A percentile compares a stretch with the other conserved stretches of the same genome.
phyloP scores from a whole-genome alignment of 2,113 vertebrate species.

The Rhadina sibilatrix region DNA sequence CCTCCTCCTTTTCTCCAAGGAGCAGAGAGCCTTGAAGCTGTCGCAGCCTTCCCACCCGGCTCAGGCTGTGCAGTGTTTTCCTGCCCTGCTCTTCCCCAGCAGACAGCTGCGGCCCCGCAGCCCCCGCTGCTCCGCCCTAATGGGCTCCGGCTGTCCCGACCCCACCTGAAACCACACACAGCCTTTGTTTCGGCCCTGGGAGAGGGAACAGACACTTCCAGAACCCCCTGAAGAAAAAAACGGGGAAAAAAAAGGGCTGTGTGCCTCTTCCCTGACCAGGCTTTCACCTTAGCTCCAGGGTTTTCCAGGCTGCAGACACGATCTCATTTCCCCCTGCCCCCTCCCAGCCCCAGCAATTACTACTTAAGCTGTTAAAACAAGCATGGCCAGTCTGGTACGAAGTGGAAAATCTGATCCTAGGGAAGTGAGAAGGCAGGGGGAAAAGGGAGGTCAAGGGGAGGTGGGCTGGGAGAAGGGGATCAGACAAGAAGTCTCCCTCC shows the following conservation, averaged over 20 bases:
- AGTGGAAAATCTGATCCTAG: conserved; percentile 60
- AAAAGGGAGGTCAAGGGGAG: conserved; percentile 50
- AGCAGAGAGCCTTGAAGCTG: neutral
- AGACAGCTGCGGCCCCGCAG: neutral
- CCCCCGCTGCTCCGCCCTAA: neutral
- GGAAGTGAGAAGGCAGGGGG: neutral
- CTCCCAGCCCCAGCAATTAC: conserved; percentile 38
- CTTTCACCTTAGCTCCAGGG: conserved; percentile 41
- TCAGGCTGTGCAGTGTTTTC: neutral
- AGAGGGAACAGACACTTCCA: conserved; percentile 13
- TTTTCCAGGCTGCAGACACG: conserved; percentile 43
- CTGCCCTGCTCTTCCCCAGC: neutral
- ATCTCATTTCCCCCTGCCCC: conserved; percentile 50
- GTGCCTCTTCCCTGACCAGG: conserved; percentile 35
- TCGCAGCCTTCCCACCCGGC: rapidly evolving
- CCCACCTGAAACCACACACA: conserved; percentile 66
- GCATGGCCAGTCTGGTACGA: conserved; percentile 53
- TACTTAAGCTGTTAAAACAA: conserved; percentile 66
- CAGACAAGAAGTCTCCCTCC: neutral
- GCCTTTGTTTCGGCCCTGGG: neutral
- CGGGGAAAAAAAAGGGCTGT: neutral
- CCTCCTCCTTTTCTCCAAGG: neutral
- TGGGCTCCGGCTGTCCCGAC: neutral
- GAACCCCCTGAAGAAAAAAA: neutral
- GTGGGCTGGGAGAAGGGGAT: neutral